These are phyloP conservation scores for Cinclus mexicanus DNA, from an alignment of 2,113 vertebrate genomes.

Conservation along the genomic window DNA sequence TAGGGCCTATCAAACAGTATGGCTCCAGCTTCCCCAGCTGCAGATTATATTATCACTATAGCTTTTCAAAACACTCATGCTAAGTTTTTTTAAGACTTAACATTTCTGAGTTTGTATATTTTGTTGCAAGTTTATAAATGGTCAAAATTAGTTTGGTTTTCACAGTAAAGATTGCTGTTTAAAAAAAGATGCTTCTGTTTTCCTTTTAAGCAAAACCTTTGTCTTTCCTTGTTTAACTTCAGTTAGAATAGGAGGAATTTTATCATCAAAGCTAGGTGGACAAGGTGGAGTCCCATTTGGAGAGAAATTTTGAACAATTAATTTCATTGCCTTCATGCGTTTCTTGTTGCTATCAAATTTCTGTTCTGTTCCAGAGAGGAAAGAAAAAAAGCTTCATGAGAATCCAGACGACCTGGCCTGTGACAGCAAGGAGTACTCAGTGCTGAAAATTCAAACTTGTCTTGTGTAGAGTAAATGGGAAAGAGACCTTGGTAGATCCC, in stretches of 20 bases:
- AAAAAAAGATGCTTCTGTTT: neutral
- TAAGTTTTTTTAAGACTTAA: conserved; percentile 9
- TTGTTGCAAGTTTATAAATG: neutral
- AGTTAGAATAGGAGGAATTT: neutral
- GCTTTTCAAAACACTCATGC: conserved; percentile 28
- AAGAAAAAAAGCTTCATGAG: neutral
- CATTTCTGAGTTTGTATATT: conserved; percentile 6
- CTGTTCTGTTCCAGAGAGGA: neutral
- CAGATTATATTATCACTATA: conserved; percentile 32
- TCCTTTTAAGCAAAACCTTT: neutral
- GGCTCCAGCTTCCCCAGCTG: conserved; percentile 52
- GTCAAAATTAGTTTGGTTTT: conserved; percentile 2
- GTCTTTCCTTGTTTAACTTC: neutral
- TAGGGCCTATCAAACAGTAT: conserved; percentile 59
- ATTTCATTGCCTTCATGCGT: neutral
- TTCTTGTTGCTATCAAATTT: neutral
- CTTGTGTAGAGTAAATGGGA: neutral
- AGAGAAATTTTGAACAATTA: neutral
- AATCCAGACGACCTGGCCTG: conserved; percentile 9
- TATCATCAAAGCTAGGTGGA: neutral
- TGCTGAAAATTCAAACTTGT: neutral
- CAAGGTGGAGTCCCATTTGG: neutral
- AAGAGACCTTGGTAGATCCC: conserved; percentile 20
- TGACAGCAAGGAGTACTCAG: neutral
- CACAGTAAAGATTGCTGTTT: neutral